A percentile compares a stretch with the other conserved stretches of the same genome.
Conservation (phyloP, 2,113 vertebrate genomes). For the Puffinus mauretanicus region DNA sequence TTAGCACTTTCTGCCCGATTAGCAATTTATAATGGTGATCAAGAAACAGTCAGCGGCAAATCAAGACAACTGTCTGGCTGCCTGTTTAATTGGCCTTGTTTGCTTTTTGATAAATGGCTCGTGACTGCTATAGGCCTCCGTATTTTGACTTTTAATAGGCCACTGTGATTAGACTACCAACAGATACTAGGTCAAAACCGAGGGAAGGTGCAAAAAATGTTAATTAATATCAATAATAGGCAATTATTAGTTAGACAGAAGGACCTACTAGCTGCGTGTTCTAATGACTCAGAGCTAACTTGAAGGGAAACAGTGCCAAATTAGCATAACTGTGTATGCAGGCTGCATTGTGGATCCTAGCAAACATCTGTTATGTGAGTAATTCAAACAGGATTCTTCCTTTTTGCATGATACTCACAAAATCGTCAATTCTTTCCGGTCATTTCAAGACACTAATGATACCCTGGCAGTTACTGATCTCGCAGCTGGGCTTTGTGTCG, state of each 20-base stretch:
- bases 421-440: conserved; percentile 93
- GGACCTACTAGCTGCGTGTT: conserved; percentile 96
- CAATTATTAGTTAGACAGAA: conserved; percentile 99
- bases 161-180: conserved; percentile 97
- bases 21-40: conserved; percentile 99
- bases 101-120: conserved; percentile 99
- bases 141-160: conserved; percentile 96
- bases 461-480: conserved; percentile 82
- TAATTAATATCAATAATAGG: conserved; percentile 99
- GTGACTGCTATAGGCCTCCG: conserved; percentile 82
- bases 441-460: conserved; percentile 90
- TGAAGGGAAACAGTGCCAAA: conserved; percentile 91
- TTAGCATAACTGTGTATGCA: conserved; percentile 98
- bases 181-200: conserved; percentile 94
- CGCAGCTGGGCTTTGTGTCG: conserved; percentile 78
- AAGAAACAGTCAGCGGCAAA: conserved; percentile 97
- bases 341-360: conserved; percentile 89
- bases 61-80: conserved; percentile 97
- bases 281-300: conserved; percentile 96
- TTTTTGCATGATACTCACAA: conserved; percentile 88
- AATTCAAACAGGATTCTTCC: conserved; percentile 97
- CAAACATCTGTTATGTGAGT: conserved; percentile 99
- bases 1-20: conserved; percentile 96
- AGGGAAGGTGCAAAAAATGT: conserved; percentile 97
- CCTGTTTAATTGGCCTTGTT: conserved; percentile 99